A percentile compares a stretch with the other conserved stretches of the same genome.
phyloP scores from a whole-genome alignment of 2,888 invertebrate species.

The Idaea aversata region DNA sequence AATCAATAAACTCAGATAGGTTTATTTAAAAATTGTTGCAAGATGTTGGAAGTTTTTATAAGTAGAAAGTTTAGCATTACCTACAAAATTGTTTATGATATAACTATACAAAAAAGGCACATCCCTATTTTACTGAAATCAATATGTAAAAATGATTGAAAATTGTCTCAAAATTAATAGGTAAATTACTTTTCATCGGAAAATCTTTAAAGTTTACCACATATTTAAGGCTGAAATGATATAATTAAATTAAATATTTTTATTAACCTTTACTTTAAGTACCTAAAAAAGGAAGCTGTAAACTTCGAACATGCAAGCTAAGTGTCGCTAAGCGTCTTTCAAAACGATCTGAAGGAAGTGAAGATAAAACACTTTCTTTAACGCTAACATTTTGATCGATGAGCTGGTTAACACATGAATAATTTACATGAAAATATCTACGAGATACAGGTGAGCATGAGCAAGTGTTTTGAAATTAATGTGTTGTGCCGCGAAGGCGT shows the following conservation, averaged over 20 bases:
- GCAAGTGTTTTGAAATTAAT: neutral
- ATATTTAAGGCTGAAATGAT: no score
- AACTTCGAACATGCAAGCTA: neutral
- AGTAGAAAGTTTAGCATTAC: neutral
- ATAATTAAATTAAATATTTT: no score
- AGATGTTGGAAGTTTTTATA: neutral
- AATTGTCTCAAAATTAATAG: no score
- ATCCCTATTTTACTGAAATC: conserved; percentile 38
- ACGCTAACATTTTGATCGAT: conserved; percentile 3
- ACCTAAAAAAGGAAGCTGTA: neutral
- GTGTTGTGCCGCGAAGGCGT: neutral
- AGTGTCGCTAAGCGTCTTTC: neutral
- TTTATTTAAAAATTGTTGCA: neutral
- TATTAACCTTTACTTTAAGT: no score
- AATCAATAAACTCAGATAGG: neutral
- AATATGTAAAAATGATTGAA: neutral
- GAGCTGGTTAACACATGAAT: conserved; percentile 5
- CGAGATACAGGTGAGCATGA: neutral
- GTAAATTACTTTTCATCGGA: no score
- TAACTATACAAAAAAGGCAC: conserved; percentile 61
- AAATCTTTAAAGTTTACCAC: no score
- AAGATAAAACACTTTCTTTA: neutral
- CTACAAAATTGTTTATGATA: conserved; percentile 9
- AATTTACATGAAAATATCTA: neutral
- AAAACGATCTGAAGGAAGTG: neutral